A percentile compares a stretch with the other conserved stretches of the same genome.
Conservation (phyloP, 2,113 vertebrate genomes). For the Abramis brama region DNA sequence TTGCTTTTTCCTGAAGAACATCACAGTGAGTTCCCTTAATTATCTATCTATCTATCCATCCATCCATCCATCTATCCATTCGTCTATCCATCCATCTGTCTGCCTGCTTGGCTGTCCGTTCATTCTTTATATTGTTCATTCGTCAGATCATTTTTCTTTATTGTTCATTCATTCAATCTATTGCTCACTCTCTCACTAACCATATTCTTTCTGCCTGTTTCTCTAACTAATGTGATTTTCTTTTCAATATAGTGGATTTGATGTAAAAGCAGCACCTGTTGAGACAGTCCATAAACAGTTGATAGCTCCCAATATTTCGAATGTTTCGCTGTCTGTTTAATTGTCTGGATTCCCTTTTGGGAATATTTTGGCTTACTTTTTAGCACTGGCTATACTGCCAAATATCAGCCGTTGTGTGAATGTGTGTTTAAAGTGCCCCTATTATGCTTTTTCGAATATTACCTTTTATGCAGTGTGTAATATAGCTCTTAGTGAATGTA, state of each 20-base stretch:
- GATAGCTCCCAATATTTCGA: constrained; percentile 12
- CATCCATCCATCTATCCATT: background rate
- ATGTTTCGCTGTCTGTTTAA: background rate
- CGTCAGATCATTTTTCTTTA: background rate
- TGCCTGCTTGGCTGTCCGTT: background rate
- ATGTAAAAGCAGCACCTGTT: constrained; percentile 18
- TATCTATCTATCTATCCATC: background rate
- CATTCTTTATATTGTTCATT: background rate
- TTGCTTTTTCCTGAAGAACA: too few relatives aligned
- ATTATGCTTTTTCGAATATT: too few relatives aligned
- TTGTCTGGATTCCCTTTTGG: background rate
- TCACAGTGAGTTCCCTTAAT: background rate
- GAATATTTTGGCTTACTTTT: background rate
- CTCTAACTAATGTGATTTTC: background rate
- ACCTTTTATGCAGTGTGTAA: too few relatives aligned
- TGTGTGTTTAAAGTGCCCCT: too few relatives aligned
- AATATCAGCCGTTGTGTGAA: background rate
- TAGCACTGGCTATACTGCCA: background rate
- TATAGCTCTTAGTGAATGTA: too few relatives aligned
- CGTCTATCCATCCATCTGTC: background rate
- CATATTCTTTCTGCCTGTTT: background rate
- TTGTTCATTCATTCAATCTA: background rate
- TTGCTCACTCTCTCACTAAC: background rate
- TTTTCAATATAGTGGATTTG: background rate
- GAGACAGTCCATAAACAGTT: constrained; percentile 18